A percentile compares a stretch with the other conserved stretches of the same genome.
These are phyloP conservation scores for Hemiscyllium ocellatum DNA, from an alignment of 2,113 vertebrate genomes.

Conservation along the genomic window DNA sequence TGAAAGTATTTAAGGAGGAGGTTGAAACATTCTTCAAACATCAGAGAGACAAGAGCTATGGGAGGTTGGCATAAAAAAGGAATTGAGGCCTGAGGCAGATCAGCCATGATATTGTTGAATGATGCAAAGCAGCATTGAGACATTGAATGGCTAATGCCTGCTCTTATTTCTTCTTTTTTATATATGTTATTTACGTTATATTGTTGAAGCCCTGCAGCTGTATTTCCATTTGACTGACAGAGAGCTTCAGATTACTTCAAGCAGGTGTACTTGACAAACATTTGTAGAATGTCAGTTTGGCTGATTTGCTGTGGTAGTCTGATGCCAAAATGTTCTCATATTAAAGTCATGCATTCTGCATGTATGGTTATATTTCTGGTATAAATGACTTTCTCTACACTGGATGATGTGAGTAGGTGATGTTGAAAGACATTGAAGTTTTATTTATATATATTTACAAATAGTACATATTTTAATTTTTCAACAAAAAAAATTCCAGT, in stretches of 20 bases:
- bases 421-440: not conserved
- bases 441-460: not conserved
- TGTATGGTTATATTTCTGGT: not conserved
- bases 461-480: not conserved
- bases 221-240: not conserved
- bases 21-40: too few relatives aligned
- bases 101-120: too few relatives aligned
- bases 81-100: too few relatives aligned
- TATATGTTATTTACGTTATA: not conserved
- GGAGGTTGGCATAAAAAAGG: too few relatives aligned
- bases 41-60: too few relatives aligned
- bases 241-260: not conserved
- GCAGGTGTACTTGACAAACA: not conserved
- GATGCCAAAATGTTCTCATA: not conserved
- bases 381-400: not conserved
- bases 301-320: not conserved
- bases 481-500: not conserved
- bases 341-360: not conserved
- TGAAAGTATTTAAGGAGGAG: too few relatives aligned
- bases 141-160: too few relatives aligned
- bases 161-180: not conserved
- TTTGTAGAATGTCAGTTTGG: not conserved
- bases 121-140: too few relatives aligned
- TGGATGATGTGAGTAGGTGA: not conserved
- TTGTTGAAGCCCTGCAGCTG: not conserved